Base-by-base conservation (phyloP, 1,140 invertebrate species). In the Monomorium pharaonis region DNA sequence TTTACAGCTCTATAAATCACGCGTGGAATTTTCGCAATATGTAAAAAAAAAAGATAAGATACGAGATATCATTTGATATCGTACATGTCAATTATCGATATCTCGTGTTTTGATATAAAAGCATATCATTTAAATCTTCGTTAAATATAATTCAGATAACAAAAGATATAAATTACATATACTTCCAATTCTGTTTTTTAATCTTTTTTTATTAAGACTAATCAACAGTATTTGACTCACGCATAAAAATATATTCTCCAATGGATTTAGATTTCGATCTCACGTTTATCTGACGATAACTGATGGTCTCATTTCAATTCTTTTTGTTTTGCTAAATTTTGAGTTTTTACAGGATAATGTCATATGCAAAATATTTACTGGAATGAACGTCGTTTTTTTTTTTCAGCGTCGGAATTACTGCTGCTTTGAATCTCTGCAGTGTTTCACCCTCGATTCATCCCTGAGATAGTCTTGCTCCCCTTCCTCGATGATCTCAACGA, bases 401-500 rank as follows among this genome's bases (percentile, higher is more conserved):
- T 7, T 2, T 42, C 33, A 10, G 3, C 30, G 7, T 37, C 51
- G 21, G n/a, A 33, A 51, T 72, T n/a, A 76, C 21, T n/a, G 0
- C 2, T n/a, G 33, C n/a, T 30, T 44, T 60, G 44, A 72, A 72
- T 16, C 3, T 75, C 33, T 27, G 16, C 33, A 24, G 2, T 4
- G 18, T 33, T 51, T 51, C 21, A n/a, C 10, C 30, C 30, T 80
- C n/a, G 62, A 42, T 51, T 80, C 16, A 67, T 24, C 76, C 44
- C 62, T 67, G 76, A 44, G 12, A 0, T 24, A 33, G 30, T n/a
- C 21, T 18, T 67, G 16, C 37, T 14, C 37, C 42, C 14, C 30
- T 44, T 44, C 30, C 30, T 69, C 44, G 16, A 80, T 37, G 16
- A 80, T 37, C 44, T 89, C 56, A 33, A 88, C 75, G 56, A 65